phyloP scores from a whole-genome alignment of 2,113 vertebrate species.

The Piprites chloris region DNA sequence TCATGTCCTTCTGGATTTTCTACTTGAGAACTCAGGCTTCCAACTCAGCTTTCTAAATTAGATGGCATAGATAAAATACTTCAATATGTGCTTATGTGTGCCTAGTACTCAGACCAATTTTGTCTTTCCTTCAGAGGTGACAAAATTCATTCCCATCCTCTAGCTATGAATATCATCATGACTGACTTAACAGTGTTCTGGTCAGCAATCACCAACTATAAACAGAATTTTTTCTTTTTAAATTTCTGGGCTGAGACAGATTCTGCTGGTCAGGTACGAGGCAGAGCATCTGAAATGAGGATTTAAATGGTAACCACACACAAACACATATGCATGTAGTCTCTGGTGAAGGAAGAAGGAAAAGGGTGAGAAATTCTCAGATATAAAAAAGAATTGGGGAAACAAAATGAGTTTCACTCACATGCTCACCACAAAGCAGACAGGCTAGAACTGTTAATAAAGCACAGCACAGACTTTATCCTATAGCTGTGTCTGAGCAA shows the following conservation, averaged over 20 bases:
- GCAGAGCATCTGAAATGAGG: not conserved
- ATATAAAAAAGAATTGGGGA: not conserved
- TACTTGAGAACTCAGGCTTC: not conserved
- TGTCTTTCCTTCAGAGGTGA: not conserved
- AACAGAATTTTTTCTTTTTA: not conserved
- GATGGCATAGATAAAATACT: not conserved
- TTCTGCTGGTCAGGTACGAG: not conserved
- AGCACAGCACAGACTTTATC: not conserved
- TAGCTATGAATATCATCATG: not conserved
- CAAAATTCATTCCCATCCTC: not conserved
- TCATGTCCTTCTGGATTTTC: not conserved
- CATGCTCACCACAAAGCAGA: not conserved
- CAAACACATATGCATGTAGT: not conserved
- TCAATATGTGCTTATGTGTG: not conserved
- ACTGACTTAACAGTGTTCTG: not conserved
- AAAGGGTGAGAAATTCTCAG: not conserved
- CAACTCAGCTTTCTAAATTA: conserved; percentile 15
- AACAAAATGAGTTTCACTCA: not conserved
- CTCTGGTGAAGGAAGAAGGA: not conserved
- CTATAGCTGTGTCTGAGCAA: not conserved
- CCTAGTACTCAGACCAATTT: not conserved
- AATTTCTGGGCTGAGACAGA: not conserved
- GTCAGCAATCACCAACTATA: not conserved
- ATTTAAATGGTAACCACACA: conserved; percentile 1
- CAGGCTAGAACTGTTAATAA: not conserved